Percentiles rank a stretch among this genome's conserved stretches.
Evolutionary conservation across 1,140 invertebrate genomes (phyloP).

Genomic region (Prorops nasuta): DNA sequence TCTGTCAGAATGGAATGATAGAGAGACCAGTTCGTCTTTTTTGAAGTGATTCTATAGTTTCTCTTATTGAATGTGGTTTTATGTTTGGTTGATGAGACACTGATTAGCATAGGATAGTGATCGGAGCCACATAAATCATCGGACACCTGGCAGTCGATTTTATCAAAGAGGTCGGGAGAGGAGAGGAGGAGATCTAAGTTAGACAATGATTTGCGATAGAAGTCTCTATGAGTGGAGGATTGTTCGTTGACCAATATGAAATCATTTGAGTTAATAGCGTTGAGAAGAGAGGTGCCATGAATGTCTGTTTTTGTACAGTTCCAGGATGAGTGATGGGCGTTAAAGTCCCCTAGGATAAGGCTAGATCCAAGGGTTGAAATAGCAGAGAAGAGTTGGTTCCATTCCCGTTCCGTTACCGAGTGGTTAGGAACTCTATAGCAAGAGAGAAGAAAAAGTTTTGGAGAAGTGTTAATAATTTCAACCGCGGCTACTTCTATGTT

Average conservation of each 20-base stretch:
- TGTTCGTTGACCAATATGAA: background rate
- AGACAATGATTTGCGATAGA: background rate
- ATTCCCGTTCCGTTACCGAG: background rate
- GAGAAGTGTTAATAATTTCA: background rate
- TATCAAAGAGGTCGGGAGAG: background rate
- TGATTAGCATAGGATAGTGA: conserved; percentile 4
- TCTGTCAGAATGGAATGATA: background rate
- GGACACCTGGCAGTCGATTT: background rate
- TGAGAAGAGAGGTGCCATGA: background rate
- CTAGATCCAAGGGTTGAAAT: background rate
- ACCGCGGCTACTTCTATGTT: background rate
- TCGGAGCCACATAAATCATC: conserved; percentile 5
- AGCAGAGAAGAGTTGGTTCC: background rate
- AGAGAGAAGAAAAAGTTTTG: background rate
- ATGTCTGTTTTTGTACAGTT: background rate
- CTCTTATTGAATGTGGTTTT: background rate
- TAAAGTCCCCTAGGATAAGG: background rate
- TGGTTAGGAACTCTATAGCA: background rate
- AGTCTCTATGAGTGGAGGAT: background rate
- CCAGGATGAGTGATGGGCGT: background rate
- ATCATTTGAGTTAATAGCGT: background rate
- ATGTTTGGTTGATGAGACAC: background rate
- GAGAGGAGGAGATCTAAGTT: conserved; percentile 10
- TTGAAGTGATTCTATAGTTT: background rate
- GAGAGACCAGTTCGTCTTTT: background rate